Evolutionary conservation across 2,113 vertebrate genomes (phyloP).

Genomic region (Pagrus major): DNA sequence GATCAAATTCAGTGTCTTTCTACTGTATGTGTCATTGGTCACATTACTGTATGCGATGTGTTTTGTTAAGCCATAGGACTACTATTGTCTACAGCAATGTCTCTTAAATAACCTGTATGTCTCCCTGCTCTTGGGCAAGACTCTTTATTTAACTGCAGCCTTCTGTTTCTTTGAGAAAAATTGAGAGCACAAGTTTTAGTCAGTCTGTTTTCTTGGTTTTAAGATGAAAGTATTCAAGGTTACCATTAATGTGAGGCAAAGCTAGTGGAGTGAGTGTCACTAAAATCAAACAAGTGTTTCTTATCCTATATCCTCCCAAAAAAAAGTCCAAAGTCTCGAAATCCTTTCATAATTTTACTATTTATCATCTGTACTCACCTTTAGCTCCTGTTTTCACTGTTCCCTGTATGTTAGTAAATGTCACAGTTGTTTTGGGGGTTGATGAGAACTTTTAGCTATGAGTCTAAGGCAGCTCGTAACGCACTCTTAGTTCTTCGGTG

Average conservation of each 20-base stretch:
- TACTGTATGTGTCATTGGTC: conserved; percentile 29
- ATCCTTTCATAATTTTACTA: not conserved
- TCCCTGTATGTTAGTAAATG: not conserved
- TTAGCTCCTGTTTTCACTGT: not conserved
- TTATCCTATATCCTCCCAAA: not conserved
- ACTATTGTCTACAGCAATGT: conserved; percentile 21
- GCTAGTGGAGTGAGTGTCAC: not conserved
- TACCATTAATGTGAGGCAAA: not conserved
- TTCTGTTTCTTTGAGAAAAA: conserved; percentile 26
- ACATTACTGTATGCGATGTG: conserved; percentile 9
- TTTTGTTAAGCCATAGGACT: conserved; percentile 15
- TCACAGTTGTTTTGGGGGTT: not conserved
- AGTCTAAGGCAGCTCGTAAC: not conserved
- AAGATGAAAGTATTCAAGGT: not conserved
- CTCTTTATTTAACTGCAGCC: not conserved
- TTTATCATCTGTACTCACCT: not conserved
- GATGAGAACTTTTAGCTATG: not conserved
- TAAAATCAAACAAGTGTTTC: not conserved
- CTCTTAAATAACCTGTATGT: conserved; percentile 20
- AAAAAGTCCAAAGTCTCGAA: not conserved
- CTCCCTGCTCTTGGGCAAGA: not conserved
- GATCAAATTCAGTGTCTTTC: conserved; percentile 10
- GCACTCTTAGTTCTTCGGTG: not conserved
- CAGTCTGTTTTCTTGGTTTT: conserved; percentile 1
- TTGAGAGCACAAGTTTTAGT: conserved; percentile 56